Percentiles rank a stretch among this genome's conserved stretches.
These are phyloP conservation scores for Vollenhovia emeryi DNA, from an alignment of 1,140 invertebrate species.

Conservation along the genomic window DNA sequence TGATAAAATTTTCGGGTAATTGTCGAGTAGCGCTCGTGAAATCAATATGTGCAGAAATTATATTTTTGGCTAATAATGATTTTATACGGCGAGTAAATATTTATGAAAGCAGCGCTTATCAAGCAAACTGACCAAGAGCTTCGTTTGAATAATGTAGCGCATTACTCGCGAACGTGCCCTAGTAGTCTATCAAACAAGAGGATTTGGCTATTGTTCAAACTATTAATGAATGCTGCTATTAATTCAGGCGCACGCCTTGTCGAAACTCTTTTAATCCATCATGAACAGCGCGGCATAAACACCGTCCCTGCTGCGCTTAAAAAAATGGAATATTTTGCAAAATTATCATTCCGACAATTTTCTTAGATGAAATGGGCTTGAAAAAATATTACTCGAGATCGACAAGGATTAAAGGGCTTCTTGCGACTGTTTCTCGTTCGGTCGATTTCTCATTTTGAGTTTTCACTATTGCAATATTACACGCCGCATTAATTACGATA, in stretches of 20 bases:
- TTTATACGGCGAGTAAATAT: not conserved
- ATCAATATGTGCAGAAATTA: not conserved
- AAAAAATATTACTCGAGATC: not conserved
- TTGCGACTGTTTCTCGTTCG: not conserved
- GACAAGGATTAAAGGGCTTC: not conserved
- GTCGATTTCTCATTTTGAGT: not conserved
- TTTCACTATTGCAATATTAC: conserved; percentile 10
- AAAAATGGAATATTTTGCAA: not conserved
- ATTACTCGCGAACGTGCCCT: conserved; percentile 14
- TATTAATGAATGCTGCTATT: conserved; percentile 21
- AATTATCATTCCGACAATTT: not conserved
- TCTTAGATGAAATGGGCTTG: not conserved
- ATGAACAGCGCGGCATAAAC: not conserved
- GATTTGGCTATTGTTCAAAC: conserved; percentile 32
- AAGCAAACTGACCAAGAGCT: not conserved
- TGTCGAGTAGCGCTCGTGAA: not conserved
- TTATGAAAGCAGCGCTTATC: not conserved
- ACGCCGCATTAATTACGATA: conserved; percentile 3
- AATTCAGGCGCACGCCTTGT: conserved; percentile 20
- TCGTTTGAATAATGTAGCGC: conserved; percentile 20
- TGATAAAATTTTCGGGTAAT: not conserved
- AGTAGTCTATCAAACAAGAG: conserved; percentile 35
- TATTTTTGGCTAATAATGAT: not conserved
- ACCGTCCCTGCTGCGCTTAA: too few relatives aligned
- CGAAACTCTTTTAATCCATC: not conserved